A percentile compares a stretch with the other conserved stretches of the same genome.
Conservation (phyloP, 2,113 vertebrate species). For the Clinocottus analis region DNA sequence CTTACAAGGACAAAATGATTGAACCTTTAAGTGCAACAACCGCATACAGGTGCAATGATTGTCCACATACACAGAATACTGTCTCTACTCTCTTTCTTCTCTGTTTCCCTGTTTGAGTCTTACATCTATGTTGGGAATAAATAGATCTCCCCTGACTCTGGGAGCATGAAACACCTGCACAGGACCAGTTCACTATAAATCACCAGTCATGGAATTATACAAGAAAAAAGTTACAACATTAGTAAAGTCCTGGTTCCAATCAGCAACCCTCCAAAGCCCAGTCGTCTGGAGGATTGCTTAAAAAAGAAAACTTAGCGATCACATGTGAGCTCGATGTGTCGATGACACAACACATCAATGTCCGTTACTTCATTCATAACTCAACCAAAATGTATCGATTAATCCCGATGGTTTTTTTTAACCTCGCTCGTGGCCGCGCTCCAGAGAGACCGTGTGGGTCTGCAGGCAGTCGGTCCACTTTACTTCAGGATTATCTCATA, state of each 20-base stretch:
- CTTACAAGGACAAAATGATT: neutral
- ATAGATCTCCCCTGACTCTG: neutral
- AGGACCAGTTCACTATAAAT: neutral
- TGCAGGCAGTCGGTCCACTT: neutral
- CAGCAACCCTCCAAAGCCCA: neutral
- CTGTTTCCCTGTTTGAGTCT: no score
- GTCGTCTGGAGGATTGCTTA: neutral
- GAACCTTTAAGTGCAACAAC: neutral
- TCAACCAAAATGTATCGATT: neutral
- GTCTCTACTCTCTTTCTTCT: no score
- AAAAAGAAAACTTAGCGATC: neutral
- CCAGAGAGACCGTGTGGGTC: neutral
- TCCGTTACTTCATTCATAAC: neutral
- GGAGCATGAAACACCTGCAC: neutral
- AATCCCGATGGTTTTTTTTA: neutral
- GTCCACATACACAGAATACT: neutral
- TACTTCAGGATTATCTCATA: slow-evolving; percentile 4
- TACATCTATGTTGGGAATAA: neutral
- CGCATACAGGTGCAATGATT: neutral
- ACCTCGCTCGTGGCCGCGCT: neutral
- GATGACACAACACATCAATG: neutral
- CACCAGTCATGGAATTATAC: neutral
- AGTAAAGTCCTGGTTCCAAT: neutral
- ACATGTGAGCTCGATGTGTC: neutral
- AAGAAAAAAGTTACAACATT: neutral